Base-by-base conservation (phyloP, 2,888 invertebrate genomes). In the Torymus tubicola region DNA sequence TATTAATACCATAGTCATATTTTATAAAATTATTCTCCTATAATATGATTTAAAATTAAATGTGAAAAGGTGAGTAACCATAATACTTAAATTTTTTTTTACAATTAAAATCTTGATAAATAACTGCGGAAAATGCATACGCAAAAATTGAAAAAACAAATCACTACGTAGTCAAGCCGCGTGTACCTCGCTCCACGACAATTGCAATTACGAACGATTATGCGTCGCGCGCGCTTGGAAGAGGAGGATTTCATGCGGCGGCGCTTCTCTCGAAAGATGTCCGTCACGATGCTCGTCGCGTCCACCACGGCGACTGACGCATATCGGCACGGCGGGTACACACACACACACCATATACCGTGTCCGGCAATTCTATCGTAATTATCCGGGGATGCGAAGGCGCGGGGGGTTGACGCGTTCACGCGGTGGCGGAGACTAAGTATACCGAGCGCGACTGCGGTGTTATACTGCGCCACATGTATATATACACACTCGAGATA, bases 331-430 rank as follows among this genome's bases (percentile, higher is more conserved):
- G 21, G 67, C 21, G 21, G 21, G 21, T 2, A 21, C 21, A 52
- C 53, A 42, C 57, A 16, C 21, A 21, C 21, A 52, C 53, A 42
- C 57, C 24, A 42, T 68, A 72, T 57, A 60, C 58, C 69, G 52
- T 68, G 75, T 72, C 72, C 67, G 72, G 76, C 24, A 80, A 80
- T 80, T 77, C 72, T 69, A 77, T 81, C 72, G 76, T 72, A 81
- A 81, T 81, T 81, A 72, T 72, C 42, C 8, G 12, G 2, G 24
- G 50, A 50, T 14, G 78, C 61, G 63, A 76, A 71, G 61, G 79
- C 70, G 60, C 64, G 55, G 69, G 63, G 69, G 63, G 63, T 64
- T 70, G 76, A 77, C 70, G 69, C 70, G 68, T 76, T 76, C 61
- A 52, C 68, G 58, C 18, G 21, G 16, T 11, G 18, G 18, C 21